Evolutionary conservation across 1,140 invertebrate genomes (phyloP), one percentile per base, ranked within the genome.

Genomic region (Aphaenogaster rudis): DNA sequence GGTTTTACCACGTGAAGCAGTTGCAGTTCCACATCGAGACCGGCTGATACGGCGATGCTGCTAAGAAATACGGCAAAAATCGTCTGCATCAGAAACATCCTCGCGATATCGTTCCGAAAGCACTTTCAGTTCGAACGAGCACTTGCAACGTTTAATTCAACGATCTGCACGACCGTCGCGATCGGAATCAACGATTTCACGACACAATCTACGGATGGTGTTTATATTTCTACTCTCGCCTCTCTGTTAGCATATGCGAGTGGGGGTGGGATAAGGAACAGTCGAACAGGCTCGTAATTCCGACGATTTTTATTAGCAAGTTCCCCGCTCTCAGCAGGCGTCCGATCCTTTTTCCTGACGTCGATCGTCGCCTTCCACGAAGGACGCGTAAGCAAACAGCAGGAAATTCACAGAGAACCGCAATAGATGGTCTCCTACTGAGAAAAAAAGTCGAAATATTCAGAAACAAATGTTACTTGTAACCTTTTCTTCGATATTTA

Each of bases 1-100:
- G 61, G 21, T 74, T 84, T 95, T 94, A 95, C 94, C 94, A 93
- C 93, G 80, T 95, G 94, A 4, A 95, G 79, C 72, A 95, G 89
- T 80, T 94, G 92, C 8, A 94, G 57, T 84, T 93, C 90, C 7
- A 92, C n/a, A 48, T 94, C 91, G 61, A 90, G 88, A 7, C 33
- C 7, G 39, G 74, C 87, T 39, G 90, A 57, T 9, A 33, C 48
- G 15, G 78, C 67, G 50, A 93, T 45, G 50, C 66, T 74, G 72
- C 54, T 71, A 0, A 89, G 3, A 54, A 88, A 15, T 9, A 91
- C 33, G 2, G 45, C 15, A 21, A 84, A 17, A 36, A 50, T 21
- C 36, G 36, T 57, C 4, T 50, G 21, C 1, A 13, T 33, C 8
- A 45, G n/a, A 6, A 28, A 82, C 87, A 90, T 90, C 11, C 72